Evolutionary conservation across 64 coral and sea anemone genomes (phyloP).

Genomic region (Montipora cactus): DNA sequence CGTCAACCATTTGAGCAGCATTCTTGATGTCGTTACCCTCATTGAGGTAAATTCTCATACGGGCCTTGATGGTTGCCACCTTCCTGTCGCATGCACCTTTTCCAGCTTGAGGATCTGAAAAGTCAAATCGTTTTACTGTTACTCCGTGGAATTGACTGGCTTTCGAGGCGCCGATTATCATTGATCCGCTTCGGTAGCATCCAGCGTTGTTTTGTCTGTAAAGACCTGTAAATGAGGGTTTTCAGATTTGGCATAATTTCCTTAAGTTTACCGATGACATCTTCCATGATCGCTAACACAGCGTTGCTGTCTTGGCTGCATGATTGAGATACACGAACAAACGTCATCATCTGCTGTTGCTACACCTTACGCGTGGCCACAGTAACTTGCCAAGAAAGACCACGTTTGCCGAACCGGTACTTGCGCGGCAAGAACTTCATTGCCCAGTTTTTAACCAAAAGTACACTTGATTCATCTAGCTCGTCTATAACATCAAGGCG

Average conservation of each 20-base stretch:
- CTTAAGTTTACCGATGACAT: constrained; percentile 40
- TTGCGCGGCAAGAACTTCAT: constrained; percentile 45
- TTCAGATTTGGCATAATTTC: constrained; percentile 38
- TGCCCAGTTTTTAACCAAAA: constrained; percentile 25
- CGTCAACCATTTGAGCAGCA: no score
- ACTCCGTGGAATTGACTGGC: constrained; percentile 25
- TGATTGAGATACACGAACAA: constrained; percentile 33
- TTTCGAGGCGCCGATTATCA: constrained; percentile 6
- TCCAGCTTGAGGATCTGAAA: constrained; percentile 47
- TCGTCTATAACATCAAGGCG: background rate
- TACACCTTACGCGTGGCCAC: constrained; percentile 12
- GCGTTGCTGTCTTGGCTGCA: constrained; percentile 32
- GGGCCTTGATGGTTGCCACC: no score
- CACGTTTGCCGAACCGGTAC: constrained; percentile 28
- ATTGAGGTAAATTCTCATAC: no score
- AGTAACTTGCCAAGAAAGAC: constrained; percentile 32
- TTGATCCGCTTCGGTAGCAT: constrained; percentile 17
- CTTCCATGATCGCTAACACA: constrained; percentile 30
- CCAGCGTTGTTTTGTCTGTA: constrained; percentile 49
- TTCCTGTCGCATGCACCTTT: no score
- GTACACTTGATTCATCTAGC: background rate
- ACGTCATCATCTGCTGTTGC: constrained; percentile 28
- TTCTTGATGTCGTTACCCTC: no score
- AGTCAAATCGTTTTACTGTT: constrained; percentile 33
- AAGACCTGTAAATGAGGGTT: background rate